phyloP scores from a whole-genome alignment of 2,797 vertebrate genomes.

The Phataginus tricuspis region DNA sequence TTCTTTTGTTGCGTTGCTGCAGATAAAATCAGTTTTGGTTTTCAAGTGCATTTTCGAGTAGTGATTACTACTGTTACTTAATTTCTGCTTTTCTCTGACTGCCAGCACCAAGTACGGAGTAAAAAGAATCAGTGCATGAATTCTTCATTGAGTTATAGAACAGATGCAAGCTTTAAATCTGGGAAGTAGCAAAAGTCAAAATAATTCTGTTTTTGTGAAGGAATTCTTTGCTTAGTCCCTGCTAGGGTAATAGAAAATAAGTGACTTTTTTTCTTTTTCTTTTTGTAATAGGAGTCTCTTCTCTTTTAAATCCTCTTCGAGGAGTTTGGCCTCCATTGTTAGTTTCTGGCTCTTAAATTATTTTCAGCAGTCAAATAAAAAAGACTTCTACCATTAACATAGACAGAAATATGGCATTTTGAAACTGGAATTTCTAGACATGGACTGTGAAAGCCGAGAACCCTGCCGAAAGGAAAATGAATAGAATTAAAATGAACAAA shows the following conservation, averaged over 20 bases:
- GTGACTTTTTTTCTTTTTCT: not conserved
- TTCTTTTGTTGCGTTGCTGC: not conserved
- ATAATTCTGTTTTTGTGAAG: not conserved
- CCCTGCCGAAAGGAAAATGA: not conserved
- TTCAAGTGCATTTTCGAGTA: not conserved
- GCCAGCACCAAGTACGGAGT: not conserved
- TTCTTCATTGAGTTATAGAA: not conserved
- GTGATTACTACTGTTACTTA: not conserved
- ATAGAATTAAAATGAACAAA: not conserved
- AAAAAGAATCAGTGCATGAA: not conserved
- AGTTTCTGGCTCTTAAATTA: not conserved
- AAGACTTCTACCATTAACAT: not conserved
- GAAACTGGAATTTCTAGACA: not conserved
- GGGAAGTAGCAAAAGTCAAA: not conserved
- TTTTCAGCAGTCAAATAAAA: conserved; percentile 29
- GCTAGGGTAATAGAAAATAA: not conserved
- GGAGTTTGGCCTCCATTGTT: not conserved
- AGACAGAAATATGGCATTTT: not conserved
- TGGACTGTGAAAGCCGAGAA: not conserved
- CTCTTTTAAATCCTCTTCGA: not conserved
- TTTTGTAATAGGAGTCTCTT: not conserved
- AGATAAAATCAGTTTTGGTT: not conserved
- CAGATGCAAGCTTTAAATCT: not conserved
- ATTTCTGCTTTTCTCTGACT: not conserved
- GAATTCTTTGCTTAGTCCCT: not conserved